Evolutionary conservation across 2,888 invertebrate genomes (phyloP).

Genomic region (Periphyllus acericola): DNA sequence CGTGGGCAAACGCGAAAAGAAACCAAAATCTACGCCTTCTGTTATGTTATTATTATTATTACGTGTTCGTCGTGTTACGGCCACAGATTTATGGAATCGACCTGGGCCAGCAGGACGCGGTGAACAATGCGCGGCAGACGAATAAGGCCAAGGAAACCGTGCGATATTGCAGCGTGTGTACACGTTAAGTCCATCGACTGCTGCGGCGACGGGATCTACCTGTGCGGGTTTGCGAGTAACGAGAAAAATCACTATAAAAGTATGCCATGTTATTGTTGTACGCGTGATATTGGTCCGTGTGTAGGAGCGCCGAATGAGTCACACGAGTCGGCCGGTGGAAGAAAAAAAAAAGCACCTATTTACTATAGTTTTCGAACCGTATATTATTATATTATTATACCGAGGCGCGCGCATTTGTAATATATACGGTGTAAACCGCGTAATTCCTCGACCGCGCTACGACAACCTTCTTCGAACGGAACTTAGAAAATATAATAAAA

Average conservation of each 20-base stretch:
- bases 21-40: slow-evolving; percentile 58
- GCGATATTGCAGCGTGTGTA: not conserved
- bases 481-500: too few species aligned
- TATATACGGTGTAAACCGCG: not conserved
- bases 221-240: not conserved
- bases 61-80: not conserved
- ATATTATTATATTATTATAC: not conserved
- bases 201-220: not conserved
- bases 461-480: too few species aligned
- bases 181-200: not conserved
- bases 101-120: not conserved
- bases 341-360: not conserved
- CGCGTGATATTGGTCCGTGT: not conserved
- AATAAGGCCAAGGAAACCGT: slow-evolving; percentile 42
- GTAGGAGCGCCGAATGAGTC: slow-evolving; percentile 43
- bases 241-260: slow-evolving; percentile 17
- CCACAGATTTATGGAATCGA: slow-evolving; percentile 47
- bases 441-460: too few species aligned
- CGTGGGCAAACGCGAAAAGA: slow-evolving; percentile 47
- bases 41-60: not conserved
- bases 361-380: not conserved
- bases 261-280: not conserved
- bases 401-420: not conserved
- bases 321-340: not conserved
- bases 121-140: not conserved